A percentile compares a stretch with the other conserved stretches of the same genome.
Conservation (phyloP, 1,140 invertebrate species). For the Trissolcus basalis region DNA sequence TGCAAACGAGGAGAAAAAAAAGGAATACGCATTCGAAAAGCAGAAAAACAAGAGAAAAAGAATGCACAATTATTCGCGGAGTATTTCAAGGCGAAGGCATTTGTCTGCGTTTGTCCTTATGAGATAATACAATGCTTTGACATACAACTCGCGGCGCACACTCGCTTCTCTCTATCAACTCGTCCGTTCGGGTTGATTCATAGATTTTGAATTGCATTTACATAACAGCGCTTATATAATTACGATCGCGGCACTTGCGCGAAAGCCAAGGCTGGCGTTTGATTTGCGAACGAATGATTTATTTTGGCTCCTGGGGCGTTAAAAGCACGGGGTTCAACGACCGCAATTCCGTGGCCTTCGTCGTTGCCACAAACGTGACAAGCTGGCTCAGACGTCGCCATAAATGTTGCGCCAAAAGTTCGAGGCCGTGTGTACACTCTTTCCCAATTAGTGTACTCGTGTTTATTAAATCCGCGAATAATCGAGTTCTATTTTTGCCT, state of each 20-base stretch:
- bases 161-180: not conserved
- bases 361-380: constrained; percentile 30
- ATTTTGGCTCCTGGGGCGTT: not conserved
- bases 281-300: too few relatives aligned
- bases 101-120: constrained; percentile 18
- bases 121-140: constrained; percentile 35
- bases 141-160: constrained; percentile 9
- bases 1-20: constrained; percentile 25
- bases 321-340: constrained; percentile 62
- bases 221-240: constrained; percentile 1
- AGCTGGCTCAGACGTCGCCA: constrained; percentile 20
- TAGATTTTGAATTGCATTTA: constrained; percentile 1
- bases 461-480: too few relatives aligned
- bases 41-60: constrained; percentile 40
- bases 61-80: constrained; percentile 39
- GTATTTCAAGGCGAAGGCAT: constrained; percentile 53
- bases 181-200: constrained; percentile 3
- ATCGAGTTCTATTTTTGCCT: not conserved
- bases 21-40: constrained; percentile 12
- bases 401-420: constrained; percentile 51
- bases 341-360: constrained; percentile 68
- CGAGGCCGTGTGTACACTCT: constrained; percentile 42
- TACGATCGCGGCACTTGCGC: not conserved
- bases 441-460: constrained; percentile 9
- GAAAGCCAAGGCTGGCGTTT: too few relatives aligned